A percentile compares a stretch with the other conserved stretches of the same genome.
Conservation (phyloP, 2,113 vertebrate genomes). For the Coptodon bakossiorum region DNA sequence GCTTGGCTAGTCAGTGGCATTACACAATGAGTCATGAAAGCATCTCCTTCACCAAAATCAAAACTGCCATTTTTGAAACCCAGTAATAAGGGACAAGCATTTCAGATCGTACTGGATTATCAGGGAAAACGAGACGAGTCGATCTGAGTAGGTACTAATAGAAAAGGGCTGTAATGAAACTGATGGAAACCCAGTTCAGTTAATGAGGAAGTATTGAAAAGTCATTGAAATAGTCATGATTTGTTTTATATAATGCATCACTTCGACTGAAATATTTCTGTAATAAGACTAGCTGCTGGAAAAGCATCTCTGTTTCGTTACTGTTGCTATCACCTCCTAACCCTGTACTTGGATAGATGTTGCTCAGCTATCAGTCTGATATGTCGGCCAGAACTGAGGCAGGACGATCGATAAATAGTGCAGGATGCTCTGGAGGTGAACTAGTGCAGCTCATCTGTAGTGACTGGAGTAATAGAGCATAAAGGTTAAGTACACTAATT, state of each 20-base stretch:
- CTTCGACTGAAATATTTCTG: not conserved
- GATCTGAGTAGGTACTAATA: not conserved
- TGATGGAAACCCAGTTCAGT: not conserved
- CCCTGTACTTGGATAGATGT: not conserved
- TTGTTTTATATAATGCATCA: not conserved
- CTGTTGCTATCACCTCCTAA: not conserved
- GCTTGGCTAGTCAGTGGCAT: not conserved
- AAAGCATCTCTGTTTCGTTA: not conserved
- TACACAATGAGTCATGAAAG: not conserved
- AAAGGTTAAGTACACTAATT: not conserved
- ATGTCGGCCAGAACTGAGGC: conserved; percentile 17
- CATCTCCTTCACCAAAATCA: not conserved
- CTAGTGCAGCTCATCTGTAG: not conserved
- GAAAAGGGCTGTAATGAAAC: not conserved
- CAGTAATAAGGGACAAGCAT: not conserved
- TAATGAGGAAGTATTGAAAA: not conserved
- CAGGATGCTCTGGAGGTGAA: not conserved
- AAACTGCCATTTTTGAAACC: not conserved
- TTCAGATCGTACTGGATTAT: not conserved
- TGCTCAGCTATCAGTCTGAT: not conserved
- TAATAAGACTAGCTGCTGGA: not conserved
- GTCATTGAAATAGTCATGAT: not conserved
- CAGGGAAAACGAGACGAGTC: not conserved
- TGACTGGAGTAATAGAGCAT: not conserved
- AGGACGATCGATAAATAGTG: not conserved